A percentile compares a stretch with the other conserved stretches of the same genome.
These are phyloP conservation scores for Metopolophium dirhodum DNA, from an alignment of 1,140 invertebrate genomes.

Conservation along the genomic window DNA sequence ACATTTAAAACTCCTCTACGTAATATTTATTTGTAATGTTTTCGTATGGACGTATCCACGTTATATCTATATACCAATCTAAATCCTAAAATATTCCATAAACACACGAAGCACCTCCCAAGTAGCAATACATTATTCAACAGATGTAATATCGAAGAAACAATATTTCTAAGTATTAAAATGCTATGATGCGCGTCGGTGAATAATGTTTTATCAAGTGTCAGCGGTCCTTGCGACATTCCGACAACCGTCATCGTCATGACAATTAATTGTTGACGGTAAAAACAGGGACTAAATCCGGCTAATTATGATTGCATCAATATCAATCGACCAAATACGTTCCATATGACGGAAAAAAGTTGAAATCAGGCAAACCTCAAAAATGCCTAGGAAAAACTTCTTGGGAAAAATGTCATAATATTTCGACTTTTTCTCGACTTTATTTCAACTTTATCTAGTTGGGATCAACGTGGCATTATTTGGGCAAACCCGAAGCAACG, in stretches of 20 bases:
- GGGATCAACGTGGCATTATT: background rate
- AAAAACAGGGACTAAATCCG: background rate
- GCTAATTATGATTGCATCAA: background rate
- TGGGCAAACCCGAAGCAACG: too few relatives aligned
- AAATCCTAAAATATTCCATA: conserved; percentile 40
- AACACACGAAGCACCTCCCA: conserved; percentile 47
- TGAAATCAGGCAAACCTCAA: background rate
- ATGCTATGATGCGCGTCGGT: background rate
- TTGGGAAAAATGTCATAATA: too few relatives aligned
- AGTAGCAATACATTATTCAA: conserved; percentile 52
- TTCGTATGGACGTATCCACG: background rate
- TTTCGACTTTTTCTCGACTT: too few relatives aligned
- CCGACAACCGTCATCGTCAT: background rate
- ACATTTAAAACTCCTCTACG: background rate
- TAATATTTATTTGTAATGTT: conserved; percentile 1
- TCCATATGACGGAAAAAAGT: background rate
- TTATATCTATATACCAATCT: background rate
- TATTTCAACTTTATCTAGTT: too few relatives aligned
- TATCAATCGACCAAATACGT: background rate
- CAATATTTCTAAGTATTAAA: background rate
- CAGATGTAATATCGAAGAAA: background rate
- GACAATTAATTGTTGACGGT: background rate
- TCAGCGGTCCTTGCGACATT: background rate
- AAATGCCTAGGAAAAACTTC: background rate
- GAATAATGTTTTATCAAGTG: conserved; percentile 17